Conservation (phyloP, 2,113 vertebrate species). For the Ceratotherium simum region DNA sequence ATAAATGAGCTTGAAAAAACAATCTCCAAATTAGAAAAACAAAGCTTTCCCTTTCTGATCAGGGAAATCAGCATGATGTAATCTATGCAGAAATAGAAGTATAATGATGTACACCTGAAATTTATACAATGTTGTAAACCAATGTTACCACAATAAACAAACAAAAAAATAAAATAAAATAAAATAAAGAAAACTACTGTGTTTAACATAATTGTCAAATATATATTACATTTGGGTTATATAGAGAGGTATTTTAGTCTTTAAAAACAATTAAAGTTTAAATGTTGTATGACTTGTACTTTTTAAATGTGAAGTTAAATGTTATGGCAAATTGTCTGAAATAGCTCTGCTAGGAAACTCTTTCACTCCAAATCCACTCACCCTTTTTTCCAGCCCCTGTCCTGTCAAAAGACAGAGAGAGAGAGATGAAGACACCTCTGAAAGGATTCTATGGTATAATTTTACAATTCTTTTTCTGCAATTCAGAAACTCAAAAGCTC, state of each 20-base stretch:
- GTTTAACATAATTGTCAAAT: background rate
- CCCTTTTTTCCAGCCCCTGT: background rate
- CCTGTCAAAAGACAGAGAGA: background rate
- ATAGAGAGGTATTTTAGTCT: background rate
- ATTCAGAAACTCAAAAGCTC: slow-evolving; percentile 12
- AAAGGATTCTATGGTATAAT: background rate
- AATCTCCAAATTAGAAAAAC: background rate
- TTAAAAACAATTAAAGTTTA: background rate
- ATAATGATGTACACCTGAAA: too few relatives aligned
- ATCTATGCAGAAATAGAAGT: too few relatives aligned
- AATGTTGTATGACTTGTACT: background rate
- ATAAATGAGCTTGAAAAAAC: background rate
- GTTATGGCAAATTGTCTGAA: background rate
- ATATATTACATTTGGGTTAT: background rate
- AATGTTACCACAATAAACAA: too few relatives aligned
- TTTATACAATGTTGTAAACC: too few relatives aligned
- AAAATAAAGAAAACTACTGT: background rate
- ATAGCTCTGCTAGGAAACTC: background rate
- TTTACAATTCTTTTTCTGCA: background rate
- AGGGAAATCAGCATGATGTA: background rate
- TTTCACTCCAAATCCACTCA: background rate
- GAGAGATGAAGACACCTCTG: background rate
- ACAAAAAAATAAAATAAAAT: too few relatives aligned
- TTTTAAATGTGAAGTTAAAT: background rate
- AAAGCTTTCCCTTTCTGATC: background rate